Evolutionary conservation across 2,797 vertebrate genomes (phyloP).

Genomic region (Gadopsis marmoratus): DNA sequence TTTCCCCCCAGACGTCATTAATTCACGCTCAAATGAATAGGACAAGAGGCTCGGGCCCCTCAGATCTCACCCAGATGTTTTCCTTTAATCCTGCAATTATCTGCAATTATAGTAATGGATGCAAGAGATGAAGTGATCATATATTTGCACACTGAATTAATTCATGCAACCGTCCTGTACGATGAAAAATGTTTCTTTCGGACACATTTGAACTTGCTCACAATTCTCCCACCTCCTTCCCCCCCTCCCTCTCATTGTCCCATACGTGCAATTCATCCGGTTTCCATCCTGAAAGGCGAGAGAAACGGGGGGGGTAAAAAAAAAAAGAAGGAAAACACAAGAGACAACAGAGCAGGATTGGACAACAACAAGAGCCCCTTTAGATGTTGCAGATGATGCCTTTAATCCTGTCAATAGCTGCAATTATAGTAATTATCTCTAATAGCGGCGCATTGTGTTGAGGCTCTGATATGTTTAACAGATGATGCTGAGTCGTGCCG

Average conservation of each 20-base stretch:
- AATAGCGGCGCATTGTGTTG: constrained; percentile 83
- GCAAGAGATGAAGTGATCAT: constrained; percentile 64
- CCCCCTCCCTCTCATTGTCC: constrained; percentile 53
- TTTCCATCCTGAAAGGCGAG: constrained; percentile 65
- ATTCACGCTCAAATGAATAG: constrained; percentile 40
- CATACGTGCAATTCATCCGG: constrained; percentile 71
- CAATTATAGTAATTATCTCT: constrained; percentile 88
- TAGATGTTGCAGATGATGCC: constrained; percentile 84
- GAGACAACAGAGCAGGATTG: constrained; percentile 70
- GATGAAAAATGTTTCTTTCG: neutral
- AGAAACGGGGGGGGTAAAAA: neutral
- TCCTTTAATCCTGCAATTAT: constrained; percentile 78
- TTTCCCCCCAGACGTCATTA: constrained; percentile 32
- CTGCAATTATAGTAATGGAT: constrained; percentile 69
- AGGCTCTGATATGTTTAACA: constrained; percentile 84
- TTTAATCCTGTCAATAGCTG: constrained; percentile 88
- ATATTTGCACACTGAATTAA: constrained; percentile 69
- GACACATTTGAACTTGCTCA: constrained; percentile 19
- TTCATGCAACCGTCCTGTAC: constrained; percentile 38
- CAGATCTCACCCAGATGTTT: constrained; percentile 70
- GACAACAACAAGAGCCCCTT: constrained; percentile 76
- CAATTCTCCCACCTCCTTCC: constrained; percentile 6
- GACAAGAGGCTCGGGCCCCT: constrained; percentile 38
- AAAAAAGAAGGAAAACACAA: constrained; percentile 11
- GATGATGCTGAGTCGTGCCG: constrained; percentile 72